Percentiles rank a stretch among this genome's conserved stretches.
Conservation (phyloP, 23 tunicate genomes). For the Diplosoma virens region DNA sequence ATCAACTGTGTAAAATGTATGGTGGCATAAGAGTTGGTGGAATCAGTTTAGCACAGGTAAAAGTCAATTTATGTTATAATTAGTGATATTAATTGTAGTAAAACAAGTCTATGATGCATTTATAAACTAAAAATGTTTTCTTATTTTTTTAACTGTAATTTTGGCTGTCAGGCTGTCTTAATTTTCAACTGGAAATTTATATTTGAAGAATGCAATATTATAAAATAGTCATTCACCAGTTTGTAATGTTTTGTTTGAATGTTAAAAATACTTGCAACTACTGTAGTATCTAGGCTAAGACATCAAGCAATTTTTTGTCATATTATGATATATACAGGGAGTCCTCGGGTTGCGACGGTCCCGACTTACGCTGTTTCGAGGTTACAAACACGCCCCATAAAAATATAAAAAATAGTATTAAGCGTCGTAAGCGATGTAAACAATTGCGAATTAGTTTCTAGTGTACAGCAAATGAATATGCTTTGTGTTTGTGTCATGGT, state of each 20-base stretch:
- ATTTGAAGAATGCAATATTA: background rate
- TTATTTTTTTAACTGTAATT: background rate
- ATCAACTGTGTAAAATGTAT: constrained; percentile 29
- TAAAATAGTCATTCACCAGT: background rate
- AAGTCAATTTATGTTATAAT: background rate
- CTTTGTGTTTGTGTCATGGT: no score
- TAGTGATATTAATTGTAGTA: background rate
- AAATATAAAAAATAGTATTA: no score
- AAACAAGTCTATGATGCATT: background rate
- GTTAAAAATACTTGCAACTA: background rate
- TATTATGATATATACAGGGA: no score
- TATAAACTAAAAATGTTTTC: background rate
- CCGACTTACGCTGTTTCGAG: no score
- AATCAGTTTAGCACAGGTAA: constrained; percentile 57
- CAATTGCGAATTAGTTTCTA: no score
- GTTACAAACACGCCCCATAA: no score
- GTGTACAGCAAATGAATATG: no score
- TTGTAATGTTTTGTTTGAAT: background rate
- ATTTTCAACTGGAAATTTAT: background rate
- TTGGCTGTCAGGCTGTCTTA: background rate
- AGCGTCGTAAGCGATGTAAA: no score
- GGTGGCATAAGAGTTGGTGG: constrained; percentile 57
- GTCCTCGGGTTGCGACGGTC: no score
- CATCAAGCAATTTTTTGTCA: no score
- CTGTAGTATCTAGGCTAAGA: background rate